Conservation (phyloP, 2,888 invertebrate genomes). For the Lasioglossum malachurum region DNA sequence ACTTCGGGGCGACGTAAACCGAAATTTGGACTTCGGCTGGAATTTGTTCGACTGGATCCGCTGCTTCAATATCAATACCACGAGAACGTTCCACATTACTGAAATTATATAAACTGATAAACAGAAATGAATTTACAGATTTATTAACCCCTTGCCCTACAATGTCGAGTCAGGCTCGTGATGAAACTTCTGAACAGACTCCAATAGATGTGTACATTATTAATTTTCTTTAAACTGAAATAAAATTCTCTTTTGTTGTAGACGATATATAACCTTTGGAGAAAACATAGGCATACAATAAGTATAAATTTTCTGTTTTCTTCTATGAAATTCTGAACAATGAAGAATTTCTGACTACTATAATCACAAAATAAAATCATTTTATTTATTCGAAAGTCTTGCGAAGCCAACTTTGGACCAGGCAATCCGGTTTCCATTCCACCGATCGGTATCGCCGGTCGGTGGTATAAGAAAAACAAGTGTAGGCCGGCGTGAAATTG, state of each 20-base stretch:
- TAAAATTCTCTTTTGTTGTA: too few relatives aligned
- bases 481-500: conserved; percentile 10
- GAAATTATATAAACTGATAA: background rate
- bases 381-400: background rate
- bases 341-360: too few relatives aligned
- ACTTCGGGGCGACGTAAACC: background rate
- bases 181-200: too few relatives aligned
- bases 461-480: background rate
- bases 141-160: too few relatives aligned
- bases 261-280: too few relatives aligned
- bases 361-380: background rate
- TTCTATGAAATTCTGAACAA: too few relatives aligned
- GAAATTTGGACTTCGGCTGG: background rate
- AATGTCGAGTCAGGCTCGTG: too few relatives aligned
- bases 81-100: background rate
- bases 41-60: background rate
- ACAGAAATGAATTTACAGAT: background rate
- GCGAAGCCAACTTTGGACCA: background rate
- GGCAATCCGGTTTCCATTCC: background rate
- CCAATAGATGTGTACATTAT: too few relatives aligned
- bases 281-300: too few relatives aligned
- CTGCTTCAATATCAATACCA: background rate
- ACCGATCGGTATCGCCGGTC: background rate
- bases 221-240: too few relatives aligned
- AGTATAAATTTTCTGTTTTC: too few relatives aligned